Base-by-base conservation (phyloP, 2,888 invertebrate genomes). In the Diadegma fenestrale region DNA sequence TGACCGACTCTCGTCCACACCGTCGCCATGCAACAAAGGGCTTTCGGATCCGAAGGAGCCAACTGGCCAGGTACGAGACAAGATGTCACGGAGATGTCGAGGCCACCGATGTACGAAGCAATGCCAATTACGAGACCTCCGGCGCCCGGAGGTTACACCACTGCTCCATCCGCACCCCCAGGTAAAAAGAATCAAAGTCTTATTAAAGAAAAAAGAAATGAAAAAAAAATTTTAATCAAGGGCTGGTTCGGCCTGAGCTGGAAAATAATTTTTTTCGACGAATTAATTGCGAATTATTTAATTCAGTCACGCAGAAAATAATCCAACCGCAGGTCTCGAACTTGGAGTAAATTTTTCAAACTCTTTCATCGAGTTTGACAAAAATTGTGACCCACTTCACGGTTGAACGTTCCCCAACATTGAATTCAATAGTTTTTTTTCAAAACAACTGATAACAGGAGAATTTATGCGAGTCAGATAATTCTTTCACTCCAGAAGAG, bases 1-100 rank as follows among this genome's bases (percentile, higher is more conserved):
- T 58, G 7, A 58, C 22, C 2, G 26, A 26, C 37, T 48, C 12
- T 37, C 43, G 7, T 63, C n/a, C 54, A 37, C 19, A n/a, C 3
- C 10, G 30, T 43, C 12, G 76, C 79, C 61, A 76, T 37, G 82
- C 69, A 82, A 61, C 79, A 76, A 37, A 61, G 79, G 58, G 43
- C 61, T 26, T 79, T 82, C 45, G 85, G 79, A 12, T 58, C 79
- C 14, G 82, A 85, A 72, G 12, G 75, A 37, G 75, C 85, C 54
- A 85, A 66, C 79, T 85, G 82, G 85, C 85, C 85, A 19, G 75
- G 69, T 17, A 82, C 85, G 17, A 73, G 82, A 66, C 85, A 82
- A 76, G 79, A 85, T 76, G 71, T 71, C 4, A 26, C 26, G 45
- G 51, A 79, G n/a, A 80, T 85, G 71, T 79, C 79, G 22, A 76